Evolutionary conservation across 1,140 invertebrate genomes (phyloP), one percentile per base, ranked within the genome.

Genomic region (Phymastichus coffea): DNA sequence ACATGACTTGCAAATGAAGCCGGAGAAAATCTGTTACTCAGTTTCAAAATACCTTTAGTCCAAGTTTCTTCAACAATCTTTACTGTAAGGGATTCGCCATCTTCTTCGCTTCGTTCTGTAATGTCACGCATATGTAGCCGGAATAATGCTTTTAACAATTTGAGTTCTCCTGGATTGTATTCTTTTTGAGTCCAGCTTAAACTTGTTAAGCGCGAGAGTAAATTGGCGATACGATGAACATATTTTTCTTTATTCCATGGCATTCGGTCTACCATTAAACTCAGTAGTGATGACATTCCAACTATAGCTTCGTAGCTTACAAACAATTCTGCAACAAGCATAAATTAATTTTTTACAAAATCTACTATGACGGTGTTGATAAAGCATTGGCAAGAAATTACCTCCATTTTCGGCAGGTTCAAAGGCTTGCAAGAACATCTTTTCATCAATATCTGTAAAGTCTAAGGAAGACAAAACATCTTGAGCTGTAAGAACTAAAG

Each of bases 301-400:
- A 76, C 73, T 14, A 84, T 75, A 4, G 80, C 80, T 4, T 73
- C 66, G 55, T 80, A 68, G 44, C 75, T 81, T 20, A 87, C 82
- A 44, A 81, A 71, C n/a, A 80, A 66, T 60, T 78, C 81, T 83
- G 64, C 25, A 64, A 60, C 15, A 63, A 46, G 44, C 7, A 38
- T 40, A 47, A 53, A 49, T 49, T 58, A 20, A 33, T 44, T 23
- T 17, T 47, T 46, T 41, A 38, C 14, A 33, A 38, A 37, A 25
- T 15, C 14, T 41, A n/a, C n/a, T n/a, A n/a, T n/a, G n/a, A n/a
- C n/a, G n/a, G n/a, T n/a, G n/a, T n/a, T n/a, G n/a, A n/a, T n/a
- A n/a, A n/a, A n/a, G n/a, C n/a, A n/a, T n/a, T n/a, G n/a, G n/a
- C n/a, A n/a, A n/a, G n/a, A n/a, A 59, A 46, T 66, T 66, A 76